phyloP scores from a whole-genome alignment of 2,113 vertebrate species.

The Struthidea cinerea region DNA sequence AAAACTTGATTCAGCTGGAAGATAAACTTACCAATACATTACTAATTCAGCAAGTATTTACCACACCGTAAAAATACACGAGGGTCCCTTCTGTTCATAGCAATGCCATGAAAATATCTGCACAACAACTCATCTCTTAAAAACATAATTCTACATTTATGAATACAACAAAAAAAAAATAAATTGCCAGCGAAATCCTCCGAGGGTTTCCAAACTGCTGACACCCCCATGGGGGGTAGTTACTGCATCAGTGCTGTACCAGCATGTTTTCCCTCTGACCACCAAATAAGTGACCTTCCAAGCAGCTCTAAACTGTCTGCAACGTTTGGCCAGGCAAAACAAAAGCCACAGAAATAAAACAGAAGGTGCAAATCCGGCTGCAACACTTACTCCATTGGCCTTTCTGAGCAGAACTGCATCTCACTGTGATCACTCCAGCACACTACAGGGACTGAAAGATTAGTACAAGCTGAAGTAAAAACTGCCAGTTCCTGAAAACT shows the following conservation, averaged over 20 bases:
- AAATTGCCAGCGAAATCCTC: neutral
- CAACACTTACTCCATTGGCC: neutral
- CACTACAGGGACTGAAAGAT: neutral
- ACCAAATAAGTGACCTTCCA: neutral
- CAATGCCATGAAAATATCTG: neutral
- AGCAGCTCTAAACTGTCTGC: neutral
- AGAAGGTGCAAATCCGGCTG: neutral
- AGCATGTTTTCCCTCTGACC: neutral
- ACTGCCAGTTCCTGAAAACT: neutral
- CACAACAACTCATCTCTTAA: neutral
- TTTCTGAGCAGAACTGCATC: neutral
- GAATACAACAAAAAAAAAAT: neutral
- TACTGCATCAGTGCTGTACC: neutral
- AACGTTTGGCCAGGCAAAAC: neutral
- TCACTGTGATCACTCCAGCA: neutral
- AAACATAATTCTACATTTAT: neutral
- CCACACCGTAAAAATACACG: neutral
- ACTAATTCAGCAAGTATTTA: neutral
- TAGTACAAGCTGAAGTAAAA: neutral
- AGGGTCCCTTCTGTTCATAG: conserved; percentile 18
- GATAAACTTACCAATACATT: neutral
- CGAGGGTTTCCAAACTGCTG: neutral
- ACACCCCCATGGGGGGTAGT: conserved; percentile 29
- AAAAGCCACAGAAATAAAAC: neutral
- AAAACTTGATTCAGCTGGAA: neutral